phyloP scores from a whole-genome alignment of 2,113 vertebrate genomes.

The Pithys albifrons region DNA sequence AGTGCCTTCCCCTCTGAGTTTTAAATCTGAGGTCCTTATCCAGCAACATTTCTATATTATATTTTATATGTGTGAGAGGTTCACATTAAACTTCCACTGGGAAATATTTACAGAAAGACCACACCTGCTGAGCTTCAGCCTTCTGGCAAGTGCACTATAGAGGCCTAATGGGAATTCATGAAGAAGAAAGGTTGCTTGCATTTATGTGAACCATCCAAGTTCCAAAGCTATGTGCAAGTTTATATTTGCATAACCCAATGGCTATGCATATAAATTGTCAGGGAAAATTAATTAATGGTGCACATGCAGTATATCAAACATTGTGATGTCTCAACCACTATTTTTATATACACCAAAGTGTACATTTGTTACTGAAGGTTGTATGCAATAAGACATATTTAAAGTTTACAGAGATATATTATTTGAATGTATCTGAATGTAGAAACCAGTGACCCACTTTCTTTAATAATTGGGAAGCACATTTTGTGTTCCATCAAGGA shows the following conservation, averaged over 20 bases:
- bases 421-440: background rate
- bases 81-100: background rate
- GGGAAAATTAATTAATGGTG: conserved; percentile 5
- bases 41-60: background rate
- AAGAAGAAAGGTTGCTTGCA: conserved; percentile 6
- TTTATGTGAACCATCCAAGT: conserved; percentile 17
- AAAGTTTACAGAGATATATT: background rate
- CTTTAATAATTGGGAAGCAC: background rate
- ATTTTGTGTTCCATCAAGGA: background rate
- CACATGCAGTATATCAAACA: conserved; percentile 25
- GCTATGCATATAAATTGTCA: conserved; percentile 20
- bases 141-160: background rate
- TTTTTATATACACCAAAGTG: conserved; percentile 45
- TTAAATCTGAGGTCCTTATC: background rate
- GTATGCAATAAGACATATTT: background rate
- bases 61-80: background rate
- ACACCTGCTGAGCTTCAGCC: conserved; percentile 36
- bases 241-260: conserved; percentile 44
- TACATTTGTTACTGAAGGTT: background rate
- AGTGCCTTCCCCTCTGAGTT: background rate
- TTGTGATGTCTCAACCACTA: conserved; percentile 26
- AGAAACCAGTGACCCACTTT: background rate
- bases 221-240: background rate
- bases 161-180: background rate
- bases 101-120: conserved; percentile 36